Evolutionary conservation across 53 echinoderm and acorn worm species (phyloP), one percentile per base, ranked within the genome.

Genomic region (Crossaster papposus): DNA sequence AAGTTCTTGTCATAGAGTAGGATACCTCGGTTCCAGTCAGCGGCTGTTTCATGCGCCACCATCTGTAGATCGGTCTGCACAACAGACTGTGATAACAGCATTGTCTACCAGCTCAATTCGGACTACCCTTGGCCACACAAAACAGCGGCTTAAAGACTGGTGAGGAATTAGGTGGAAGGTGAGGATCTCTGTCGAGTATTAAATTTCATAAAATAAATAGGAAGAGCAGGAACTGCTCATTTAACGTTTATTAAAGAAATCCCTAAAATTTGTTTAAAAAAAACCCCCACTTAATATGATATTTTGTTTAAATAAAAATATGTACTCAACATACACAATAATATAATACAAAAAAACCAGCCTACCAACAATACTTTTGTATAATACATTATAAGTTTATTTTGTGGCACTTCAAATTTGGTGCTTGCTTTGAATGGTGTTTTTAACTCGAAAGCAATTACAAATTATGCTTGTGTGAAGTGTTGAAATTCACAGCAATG

Each of bases 1-100:
- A 84, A 53, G 84, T 84, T 65, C 51, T 32, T 20, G 53, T 84
- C 29, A 72, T 84, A 35, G 71, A 71, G 2, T 50, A 32, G 30
- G 54, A 84, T 30, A 32, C 30, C 30, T 2, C 63, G 32, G 30
- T 22, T 32, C 35, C 62, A 20, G 33, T 62, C 65, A 36, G 35
- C 81, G 22, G 81, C 81, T 33, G 64, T 65, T 63, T 36, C 64
- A 8, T 81, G 81, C 14, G 3, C 55, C 62, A 62, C 18, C 62
- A 44, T 44, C 44, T 1, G 62, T 62, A 62, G 62, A 23, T 20
- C 72, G 29, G 71, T 71, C 29, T 30, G 28, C 29, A 28, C n/a
- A 28, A 20, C 18, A 14, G 14, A 28, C 36, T 74, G 34, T 74
- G 13, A 33, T 34, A 32, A 29, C 34, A 33, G 33, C 35, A 36